Conservation (phyloP, 1,140 invertebrate species). For the Bombus cullumanus region DNA sequence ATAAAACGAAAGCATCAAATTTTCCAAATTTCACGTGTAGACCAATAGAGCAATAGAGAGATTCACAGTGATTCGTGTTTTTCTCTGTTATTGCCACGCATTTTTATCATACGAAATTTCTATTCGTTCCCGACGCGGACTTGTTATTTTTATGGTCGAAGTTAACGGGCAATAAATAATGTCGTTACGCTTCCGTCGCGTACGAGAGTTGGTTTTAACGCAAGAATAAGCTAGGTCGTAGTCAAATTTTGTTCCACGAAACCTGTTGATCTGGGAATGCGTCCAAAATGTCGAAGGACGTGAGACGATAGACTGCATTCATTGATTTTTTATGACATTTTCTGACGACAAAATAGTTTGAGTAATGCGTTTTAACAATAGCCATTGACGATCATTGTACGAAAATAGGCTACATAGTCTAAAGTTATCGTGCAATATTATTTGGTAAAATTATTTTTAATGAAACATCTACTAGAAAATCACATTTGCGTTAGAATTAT, state of each 20-base stretch:
- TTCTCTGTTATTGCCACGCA: too few species aligned
- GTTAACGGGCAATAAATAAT: neutral
- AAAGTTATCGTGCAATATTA: too few species aligned
- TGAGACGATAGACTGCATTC: neutral
- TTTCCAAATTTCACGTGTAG: neutral
- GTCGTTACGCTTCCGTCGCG: neutral
- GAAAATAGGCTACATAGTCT: too few species aligned
- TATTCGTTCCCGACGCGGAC: neutral
- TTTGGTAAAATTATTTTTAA: too few species aligned
- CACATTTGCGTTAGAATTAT: too few species aligned
- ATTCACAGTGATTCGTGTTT: neutral
- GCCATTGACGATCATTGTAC: too few species aligned
- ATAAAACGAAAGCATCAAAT: too few species aligned
- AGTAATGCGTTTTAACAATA: too few species aligned
- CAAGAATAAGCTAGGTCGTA: neutral
- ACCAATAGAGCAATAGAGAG: too few species aligned
- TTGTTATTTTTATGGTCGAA: neutral
- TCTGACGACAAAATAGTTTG: too few species aligned
- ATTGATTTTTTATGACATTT: too few species aligned
- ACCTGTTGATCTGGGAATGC: slow-evolving; percentile 55
- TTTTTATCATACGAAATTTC: neutral
- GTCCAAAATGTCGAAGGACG: slow-evolving; percentile 52
- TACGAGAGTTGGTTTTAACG: neutral
- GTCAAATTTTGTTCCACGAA: slow-evolving; percentile 33
- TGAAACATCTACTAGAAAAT: too few species aligned